Evolutionary conservation across 2,797 vertebrate species (phyloP).

Genomic region (Avahi laniger): DNA sequence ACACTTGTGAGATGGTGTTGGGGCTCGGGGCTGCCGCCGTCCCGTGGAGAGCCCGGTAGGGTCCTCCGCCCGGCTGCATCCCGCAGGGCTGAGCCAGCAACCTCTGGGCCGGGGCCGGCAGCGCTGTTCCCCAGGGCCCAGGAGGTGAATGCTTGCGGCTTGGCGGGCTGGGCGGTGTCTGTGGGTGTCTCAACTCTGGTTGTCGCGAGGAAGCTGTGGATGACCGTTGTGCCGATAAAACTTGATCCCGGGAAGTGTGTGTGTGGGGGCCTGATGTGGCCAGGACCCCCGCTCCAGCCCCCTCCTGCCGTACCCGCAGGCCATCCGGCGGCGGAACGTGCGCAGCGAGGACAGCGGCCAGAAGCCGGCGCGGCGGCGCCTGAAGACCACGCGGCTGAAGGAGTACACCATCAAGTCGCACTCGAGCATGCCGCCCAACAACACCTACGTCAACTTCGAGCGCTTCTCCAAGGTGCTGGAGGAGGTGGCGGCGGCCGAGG

Average conservation of each 20-base stretch:
- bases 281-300: too few species aligned
- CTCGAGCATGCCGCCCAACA: slow-evolving; percentile 99
- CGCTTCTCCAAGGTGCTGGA: slow-evolving; percentile 98
- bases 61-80: accelerated
- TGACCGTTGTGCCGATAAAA: neutral
- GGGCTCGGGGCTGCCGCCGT: neutral
- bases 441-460: slow-evolving; percentile 98
- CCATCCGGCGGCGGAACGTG: slow-evolving; percentile 96
- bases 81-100: neutral
- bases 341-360: slow-evolving; percentile 93
- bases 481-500: slow-evolving; percentile 93
- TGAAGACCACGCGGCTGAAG: slow-evolving; percentile 97
- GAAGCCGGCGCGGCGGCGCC: slow-evolving; percentile 93
- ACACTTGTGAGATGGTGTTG: accelerated
- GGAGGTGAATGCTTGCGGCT: neutral
- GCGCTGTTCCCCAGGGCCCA: neutral
- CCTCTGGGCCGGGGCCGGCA: neutral
- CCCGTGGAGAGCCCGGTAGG: neutral
- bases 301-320: slow-evolving; percentile 82
- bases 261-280: neutral
- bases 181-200: neutral
- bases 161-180: neutral
- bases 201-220: neutral
- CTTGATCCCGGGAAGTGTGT: neutral
- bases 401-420: slow-evolving; percentile 99